Evolutionary conservation across 1,140 invertebrate genomes (phyloP).

Genomic region (Frieseomelitta varia): DNA sequence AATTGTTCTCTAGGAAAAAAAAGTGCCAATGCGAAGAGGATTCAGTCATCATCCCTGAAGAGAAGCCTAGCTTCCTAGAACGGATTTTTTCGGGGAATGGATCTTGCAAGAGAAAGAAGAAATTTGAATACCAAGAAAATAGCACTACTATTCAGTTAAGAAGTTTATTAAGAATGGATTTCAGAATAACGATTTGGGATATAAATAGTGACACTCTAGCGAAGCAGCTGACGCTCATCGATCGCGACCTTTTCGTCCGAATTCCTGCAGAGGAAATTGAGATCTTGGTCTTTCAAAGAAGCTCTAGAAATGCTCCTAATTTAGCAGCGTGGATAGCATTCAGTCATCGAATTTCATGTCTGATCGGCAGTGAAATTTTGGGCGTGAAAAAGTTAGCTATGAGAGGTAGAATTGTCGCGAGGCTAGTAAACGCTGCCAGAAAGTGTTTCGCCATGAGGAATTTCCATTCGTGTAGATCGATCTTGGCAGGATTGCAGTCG

Average conservation of each 20-base stretch:
- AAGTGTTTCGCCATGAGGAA: conserved; percentile 82
- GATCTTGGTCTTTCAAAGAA: conserved; percentile 77
- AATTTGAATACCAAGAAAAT: conserved; percentile 8
- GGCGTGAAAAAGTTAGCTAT: conserved; percentile 74
- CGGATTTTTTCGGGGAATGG: conserved; percentile 67
- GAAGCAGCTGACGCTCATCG: conserved; percentile 82
- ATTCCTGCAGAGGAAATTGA: conserved; percentile 79
- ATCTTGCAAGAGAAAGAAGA: conserved; percentile 35
- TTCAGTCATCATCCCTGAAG: conserved; percentile 36
- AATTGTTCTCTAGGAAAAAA: conserved; percentile 59
- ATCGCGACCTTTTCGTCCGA: conserved; percentile 82
- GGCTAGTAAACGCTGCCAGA: conserved; percentile 82
- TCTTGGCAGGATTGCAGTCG: conserved; percentile 82
- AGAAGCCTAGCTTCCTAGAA: conserved; percentile 65
- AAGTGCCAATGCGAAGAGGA: conserved; percentile 31
- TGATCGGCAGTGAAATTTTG: conserved; percentile 82
- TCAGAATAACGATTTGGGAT: conserved; percentile 81
- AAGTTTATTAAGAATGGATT: conserved; percentile 76
- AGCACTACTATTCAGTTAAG: conserved; percentile 59
- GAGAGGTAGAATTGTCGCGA: conserved; percentile 81
- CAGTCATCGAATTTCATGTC: conserved; percentile 81
- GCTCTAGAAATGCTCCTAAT: conserved; percentile 82
- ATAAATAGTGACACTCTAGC: conserved; percentile 82
- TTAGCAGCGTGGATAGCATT: conserved; percentile 82
- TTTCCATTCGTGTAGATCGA: conserved; percentile 83